Evolutionary conservation across 2,888 invertebrate species (phyloP), one percentile per base, ranked within the genome.

Genomic region (Latrodectus hesperus): DNA sequence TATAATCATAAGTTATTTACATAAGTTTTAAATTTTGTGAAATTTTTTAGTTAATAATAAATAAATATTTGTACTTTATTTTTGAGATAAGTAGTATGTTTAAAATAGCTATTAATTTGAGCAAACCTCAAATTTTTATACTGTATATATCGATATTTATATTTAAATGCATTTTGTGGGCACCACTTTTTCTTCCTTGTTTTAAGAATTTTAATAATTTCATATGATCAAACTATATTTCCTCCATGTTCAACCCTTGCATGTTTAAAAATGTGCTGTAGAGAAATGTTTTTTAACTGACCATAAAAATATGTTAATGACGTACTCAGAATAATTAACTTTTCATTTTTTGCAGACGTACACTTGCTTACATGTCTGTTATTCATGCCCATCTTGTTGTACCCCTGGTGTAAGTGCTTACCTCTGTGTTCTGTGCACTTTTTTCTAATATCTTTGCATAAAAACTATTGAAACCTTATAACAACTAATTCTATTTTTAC

Each of bases 331-430:
- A 26, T 64, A n/a, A 72, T 72, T 76, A 86, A 76, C 76, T 49
- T 76, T 55, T 72, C 73, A 51, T 81, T 88, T 52, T 81, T 89
- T 89, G 52, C 89, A 89, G 89, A 89, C 87, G 73, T 89, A 89
- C 49, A 87, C 89, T 52, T 89, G 87, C 78, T 84, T 89, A 80
- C 87, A 89, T 82, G 89, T 89, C 76, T 89, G 89, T 77, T 86
- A 87, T 71, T 87, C 89, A 73, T 89, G 89, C 70, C 89, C 83
- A 77, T 78, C 82, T 84, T 90, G 90, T 90, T 88, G 85, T 80
- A 83, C 84, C 73, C 87, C 88, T 84, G 84, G 89, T 89, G 89
- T 90, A 90, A 90, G 90, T 90, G 87, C 78, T 60, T 73, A 70
- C 51, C 68, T 74, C 16, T 64, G 11, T 51, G 38, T 65, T 16